These are phyloP conservation scores for Catocala fraxini DNA, from an alignment of 2,888 invertebrate genomes.

Conservation along the genomic window DNA sequence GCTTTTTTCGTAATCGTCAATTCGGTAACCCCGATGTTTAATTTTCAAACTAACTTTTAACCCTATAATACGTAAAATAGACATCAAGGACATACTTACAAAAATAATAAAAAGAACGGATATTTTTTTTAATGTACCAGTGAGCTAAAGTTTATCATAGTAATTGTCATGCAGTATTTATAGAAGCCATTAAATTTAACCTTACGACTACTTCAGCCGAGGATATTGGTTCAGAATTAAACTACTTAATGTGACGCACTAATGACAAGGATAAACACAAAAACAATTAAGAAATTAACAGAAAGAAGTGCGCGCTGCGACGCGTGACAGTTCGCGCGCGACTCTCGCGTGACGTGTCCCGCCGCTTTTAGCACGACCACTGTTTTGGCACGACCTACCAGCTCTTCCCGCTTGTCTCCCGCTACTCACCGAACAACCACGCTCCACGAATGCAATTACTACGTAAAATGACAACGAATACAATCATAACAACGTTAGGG, in stretches of 20 bases:
- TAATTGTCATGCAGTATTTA: slow-evolving; percentile 5
- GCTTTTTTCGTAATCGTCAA: too few species aligned
- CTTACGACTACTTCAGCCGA: slow-evolving; percentile 7
- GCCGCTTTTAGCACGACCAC: slow-evolving; percentile 77
- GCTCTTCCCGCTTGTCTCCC: slow-evolving; percentile 73
- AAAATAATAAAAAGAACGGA: too few species aligned
- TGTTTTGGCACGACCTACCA: slow-evolving; percentile 75
- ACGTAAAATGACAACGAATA: slow-evolving; percentile 46
- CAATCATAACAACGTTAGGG: slow-evolving; percentile 41
- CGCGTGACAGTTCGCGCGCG: slow-evolving; percentile 62
- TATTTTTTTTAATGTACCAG: neutral
- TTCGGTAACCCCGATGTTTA: too few species aligned
- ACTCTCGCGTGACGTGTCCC: slow-evolving; percentile 70
- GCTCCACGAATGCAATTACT: slow-evolving; percentile 42
- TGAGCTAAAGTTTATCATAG: neutral
- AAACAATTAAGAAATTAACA: slow-evolving; percentile 56
- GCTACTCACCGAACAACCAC: slow-evolving; percentile 37
- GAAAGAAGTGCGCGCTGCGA: slow-evolving; percentile 45
- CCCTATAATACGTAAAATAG: too few species aligned
- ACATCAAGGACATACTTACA: too few species aligned
- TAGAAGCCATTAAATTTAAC: slow-evolving; percentile 8
- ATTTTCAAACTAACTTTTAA: too few species aligned
- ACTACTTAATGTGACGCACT: slow-evolving; percentile 27
- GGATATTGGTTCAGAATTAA: neutral
- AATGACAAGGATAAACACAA: slow-evolving; percentile 46